phyloP scores from a whole-genome alignment of 2,888 invertebrate genomes.

The Nebria salina region DNA sequence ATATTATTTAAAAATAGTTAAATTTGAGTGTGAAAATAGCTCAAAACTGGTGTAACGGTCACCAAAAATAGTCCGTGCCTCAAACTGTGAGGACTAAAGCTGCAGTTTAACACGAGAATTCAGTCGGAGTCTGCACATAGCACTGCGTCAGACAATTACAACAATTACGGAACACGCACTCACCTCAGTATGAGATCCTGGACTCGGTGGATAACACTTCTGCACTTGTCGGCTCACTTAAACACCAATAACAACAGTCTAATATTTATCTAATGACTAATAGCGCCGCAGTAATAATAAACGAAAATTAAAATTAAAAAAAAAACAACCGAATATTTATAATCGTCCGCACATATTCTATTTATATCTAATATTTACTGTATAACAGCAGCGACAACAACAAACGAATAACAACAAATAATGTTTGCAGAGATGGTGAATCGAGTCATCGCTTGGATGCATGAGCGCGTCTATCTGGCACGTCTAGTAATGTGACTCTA shows the following conservation, averaged over 20 bases:
- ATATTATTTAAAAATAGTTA: background rate
- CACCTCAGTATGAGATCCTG: background rate
- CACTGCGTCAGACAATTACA: background rate
- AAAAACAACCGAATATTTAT: background rate
- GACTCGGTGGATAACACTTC: background rate
- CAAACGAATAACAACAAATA: background rate
- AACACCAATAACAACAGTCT: background rate
- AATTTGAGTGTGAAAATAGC: background rate
- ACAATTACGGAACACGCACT: slow-evolving; percentile 1
- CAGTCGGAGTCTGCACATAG: background rate
- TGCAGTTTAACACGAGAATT: background rate
- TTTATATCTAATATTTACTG: background rate
- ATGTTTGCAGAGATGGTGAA: background rate
- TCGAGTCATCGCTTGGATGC: background rate
- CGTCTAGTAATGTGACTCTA: slow-evolving; percentile 63
- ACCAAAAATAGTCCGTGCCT: background rate
- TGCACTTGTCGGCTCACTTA: background rate
- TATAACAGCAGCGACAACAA: background rate
- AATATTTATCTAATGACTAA: background rate
- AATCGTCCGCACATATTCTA: background rate
- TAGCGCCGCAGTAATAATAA: background rate
- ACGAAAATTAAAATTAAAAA: background rate
- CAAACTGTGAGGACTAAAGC: background rate
- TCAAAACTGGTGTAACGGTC: background rate
- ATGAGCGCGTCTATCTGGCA: slow-evolving; percentile 52